Base-by-base conservation (phyloP, 2,888 invertebrate genomes). In the Yponomeuta evonymella region DNA sequence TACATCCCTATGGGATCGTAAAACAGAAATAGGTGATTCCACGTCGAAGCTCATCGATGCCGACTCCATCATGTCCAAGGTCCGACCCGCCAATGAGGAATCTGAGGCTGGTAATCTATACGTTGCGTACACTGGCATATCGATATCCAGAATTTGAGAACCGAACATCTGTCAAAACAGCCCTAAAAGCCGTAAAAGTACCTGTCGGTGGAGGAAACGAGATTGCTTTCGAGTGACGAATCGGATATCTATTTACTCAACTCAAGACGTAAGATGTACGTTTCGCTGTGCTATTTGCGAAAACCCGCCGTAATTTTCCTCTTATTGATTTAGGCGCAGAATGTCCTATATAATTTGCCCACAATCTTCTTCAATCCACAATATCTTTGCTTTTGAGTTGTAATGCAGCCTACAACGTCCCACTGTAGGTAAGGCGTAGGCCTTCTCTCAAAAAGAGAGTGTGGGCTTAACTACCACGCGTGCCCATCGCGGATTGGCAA, bases 51-150 rank as follows among this genome's bases (percentile, higher is more conserved):
- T 51, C 51, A 15, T 58, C 51, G 51, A 15, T 58, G 51, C 51
- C 23, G 70, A 63, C 62, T 63, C 63, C 70, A 70, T 30, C 51
- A n/a, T 66, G 70, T 63, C 43, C 74, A 75, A 74, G 76, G 74
- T 71, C 75, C 73, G 75, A 43, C 33, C n/a, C 65, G 23, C 68
- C 71, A 69, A 78, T 81, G 79, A 75, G 78, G 79, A 43, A 79
- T 63, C 62, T 79, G 72, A 74, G 71, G 72, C 72, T 70, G 71
- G 64, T 75, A 77, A 81, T 79, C 77, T 75, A 80, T 79, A 76
- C 72, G 71, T 74, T 74, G 73, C 73, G 64, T 73, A 75, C 68
- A 71, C 71, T 69, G 72, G 72, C 72, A 73, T 74, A 74, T 78
- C 77, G 76, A 78, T 77, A 79, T 76, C 77, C 77, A 6, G 68